Base-by-base conservation (phyloP, 2,888 invertebrate genomes). In the Scaptomyza parva region DNA sequence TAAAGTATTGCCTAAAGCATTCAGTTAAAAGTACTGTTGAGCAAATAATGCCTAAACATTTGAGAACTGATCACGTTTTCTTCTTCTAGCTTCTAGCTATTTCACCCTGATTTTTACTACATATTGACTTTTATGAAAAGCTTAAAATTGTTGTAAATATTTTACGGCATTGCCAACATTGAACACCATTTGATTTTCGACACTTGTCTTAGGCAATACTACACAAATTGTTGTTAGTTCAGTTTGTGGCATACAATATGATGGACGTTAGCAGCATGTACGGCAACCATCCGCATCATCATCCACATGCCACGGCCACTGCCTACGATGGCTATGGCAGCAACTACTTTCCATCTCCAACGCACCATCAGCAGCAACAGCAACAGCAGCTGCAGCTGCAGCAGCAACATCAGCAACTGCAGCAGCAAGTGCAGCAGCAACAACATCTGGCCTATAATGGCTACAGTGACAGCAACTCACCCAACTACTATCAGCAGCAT, bases 211-310 rank as follows among this genome's bases (percentile, higher is more conserved):
- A 74, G 72, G 59, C 74, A 57, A 58, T 61, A 14, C n/a, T 37
- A 37, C 9, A 37, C 17, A 17, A 44, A 59, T 47, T 60, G 48
- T 33, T 53, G 47, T 44, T 53, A 65, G 71, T 76, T 62, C 66
- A 70, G 69, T 53, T 72, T 71, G 37, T 37, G 66, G 61, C 73
- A 22, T 54, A 76, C 90, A 92, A 91, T 89, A 92, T 92, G 92
- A 92, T 92, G 92, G 92, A 92, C 92, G 90, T 92, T 83, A 90
- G 91, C 88, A 90, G 91, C 86, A 92, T 92, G 92, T 92, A 92
- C 86, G 92, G 92, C 77, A 91, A 91, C 89, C 91, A 92, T 89
- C 90, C 89, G 74, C 91, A 91, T 85, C 89, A 89, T 76, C 90
- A 83, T 82, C 89, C 88, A 63, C 92, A 91, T 82, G 90, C 77